phyloP scores from a whole-genome alignment of 2,797 vertebrate species.

The Cossypha caffra region DNA sequence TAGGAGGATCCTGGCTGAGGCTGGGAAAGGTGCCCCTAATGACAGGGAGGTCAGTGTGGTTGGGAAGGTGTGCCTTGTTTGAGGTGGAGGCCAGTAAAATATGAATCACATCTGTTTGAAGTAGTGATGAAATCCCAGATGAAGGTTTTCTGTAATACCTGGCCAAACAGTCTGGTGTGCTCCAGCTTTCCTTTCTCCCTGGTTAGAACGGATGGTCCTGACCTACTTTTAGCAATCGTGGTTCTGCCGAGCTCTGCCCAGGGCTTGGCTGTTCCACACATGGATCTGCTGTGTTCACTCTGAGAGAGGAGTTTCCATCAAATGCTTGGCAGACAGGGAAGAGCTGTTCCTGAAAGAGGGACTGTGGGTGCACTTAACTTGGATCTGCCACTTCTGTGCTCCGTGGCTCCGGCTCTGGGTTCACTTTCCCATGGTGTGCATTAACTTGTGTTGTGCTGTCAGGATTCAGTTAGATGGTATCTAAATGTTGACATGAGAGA shows the following conservation, averaged over 20 bases:
- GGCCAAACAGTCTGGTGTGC: slow-evolving; percentile 14
- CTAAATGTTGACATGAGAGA: neutral
- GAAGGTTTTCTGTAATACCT: slow-evolving; percentile 61
- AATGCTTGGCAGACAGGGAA: neutral
- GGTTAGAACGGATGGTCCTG: neutral
- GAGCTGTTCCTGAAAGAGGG: neutral
- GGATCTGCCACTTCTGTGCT: neutral
- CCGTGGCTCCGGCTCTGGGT: neutral
- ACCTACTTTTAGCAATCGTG: slow-evolving; percentile 33
- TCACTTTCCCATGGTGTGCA: neutral
- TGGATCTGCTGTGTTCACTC: neutral
- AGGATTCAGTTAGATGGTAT: slow-evolving; percentile 16
- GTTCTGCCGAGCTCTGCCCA: neutral
- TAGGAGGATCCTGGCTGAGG: neutral
- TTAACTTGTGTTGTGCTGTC: neutral
- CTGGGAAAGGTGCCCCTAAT: slow-evolving; percentile 16
- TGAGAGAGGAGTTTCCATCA: neutral
- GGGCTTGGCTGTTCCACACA: neutral
- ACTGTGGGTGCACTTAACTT: neutral
- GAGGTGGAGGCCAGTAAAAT: slow-evolving; percentile 19
- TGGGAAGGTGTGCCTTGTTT: slow-evolving; percentile 40
- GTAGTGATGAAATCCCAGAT: slow-evolving; percentile 60
- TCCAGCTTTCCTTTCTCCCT: neutral
- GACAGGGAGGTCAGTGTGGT: slow-evolving; percentile 21
- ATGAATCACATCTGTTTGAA: slow-evolving; percentile 66